phyloP scores from a whole-genome alignment of 2,797 vertebrate species.

The Channa striata region DNA sequence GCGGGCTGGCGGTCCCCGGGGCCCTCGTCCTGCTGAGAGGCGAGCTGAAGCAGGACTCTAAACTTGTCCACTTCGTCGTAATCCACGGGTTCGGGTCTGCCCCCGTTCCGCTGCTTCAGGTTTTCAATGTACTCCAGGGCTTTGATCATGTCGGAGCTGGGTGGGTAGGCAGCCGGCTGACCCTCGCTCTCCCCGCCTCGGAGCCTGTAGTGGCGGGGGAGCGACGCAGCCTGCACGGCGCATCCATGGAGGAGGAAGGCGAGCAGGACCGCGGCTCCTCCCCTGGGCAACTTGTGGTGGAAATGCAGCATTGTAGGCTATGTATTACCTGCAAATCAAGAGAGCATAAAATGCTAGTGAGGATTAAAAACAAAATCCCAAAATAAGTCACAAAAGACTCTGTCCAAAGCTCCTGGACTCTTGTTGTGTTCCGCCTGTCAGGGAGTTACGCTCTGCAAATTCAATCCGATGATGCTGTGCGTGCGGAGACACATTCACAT shows the following conservation, averaged over 20 bases:
- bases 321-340: constrained; percentile 72
- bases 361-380: background rate
- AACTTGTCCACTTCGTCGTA: constrained; percentile 87
- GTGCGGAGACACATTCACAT: constrained; percentile 57
- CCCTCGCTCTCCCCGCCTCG: constrained; percentile 88
- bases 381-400: background rate
- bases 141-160: constrained; percentile 95
- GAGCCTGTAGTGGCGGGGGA: constrained; percentile 90
- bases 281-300: constrained; percentile 82
- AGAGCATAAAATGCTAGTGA: constrained; percentile 6
- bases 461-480: constrained; percentile 50
- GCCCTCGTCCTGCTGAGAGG: constrained; percentile 83
- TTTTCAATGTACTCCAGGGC: constrained; percentile 98
- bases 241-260: constrained; percentile 84
- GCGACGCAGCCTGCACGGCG: constrained; percentile 87
- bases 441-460: constrained; percentile 47
- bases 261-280: constrained; percentile 84
- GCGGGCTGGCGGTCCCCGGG: constrained; percentile 79
- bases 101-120: constrained; percentile 90
- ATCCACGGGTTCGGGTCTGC: constrained; percentile 83
- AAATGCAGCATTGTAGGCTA: constrained; percentile 84
- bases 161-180: constrained; percentile 83
- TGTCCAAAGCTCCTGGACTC: background rate
- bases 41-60: constrained; percentile 85
- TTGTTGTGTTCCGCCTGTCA: constrained; percentile 19